Base-by-base conservation (phyloP, 2,797 vertebrate genomes). In the Helicolenus hilgendorfi region DNA sequence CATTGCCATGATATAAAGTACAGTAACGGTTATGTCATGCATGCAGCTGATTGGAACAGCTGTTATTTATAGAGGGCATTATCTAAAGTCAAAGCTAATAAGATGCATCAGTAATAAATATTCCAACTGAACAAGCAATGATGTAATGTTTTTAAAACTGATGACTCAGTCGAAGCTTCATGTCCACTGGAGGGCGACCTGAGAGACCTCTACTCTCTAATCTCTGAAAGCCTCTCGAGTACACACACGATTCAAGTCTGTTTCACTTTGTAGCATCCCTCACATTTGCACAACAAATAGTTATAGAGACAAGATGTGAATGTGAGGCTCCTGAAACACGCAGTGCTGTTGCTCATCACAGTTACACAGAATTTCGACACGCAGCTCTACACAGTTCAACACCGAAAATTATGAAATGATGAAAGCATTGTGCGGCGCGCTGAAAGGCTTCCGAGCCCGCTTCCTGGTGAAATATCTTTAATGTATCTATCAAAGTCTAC, bases 401-500 rank as follows among this genome's bases (percentile, higher is more conserved):
- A 13, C 59, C 4, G 27, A 73, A 89, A 89, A 81, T 83, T 38
- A 78, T 56, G 14, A 31, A 70, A 72, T 41, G 84, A 91, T 90
- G 65, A 91, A 89, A 90, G 82, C 22, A 0, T 70, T 79, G 22
- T 41, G 38, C 68, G 4, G 69, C 38, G 7, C 4, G 72, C 84
- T 82, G 72, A 89, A 87, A 89, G 86, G 63, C 75, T 83, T 80
- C 3, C 0, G 38, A 24, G 27, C 62, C 4, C 4, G 9, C 83
- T 83, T 90, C 81, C 77, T 41, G 35, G 18, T 67, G 81, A 89
- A 91, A 68, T 72, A 80, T 86, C 77, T 86, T 90, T 85, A 87
- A 85, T 81, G 73, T 77, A 78, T 87, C 76, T 69, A 89, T 94
- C 89, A 94, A 92, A 93, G 85, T 85, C 73, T 31, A 24, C 74